phyloP scores from a whole-genome alignment of 1,140 invertebrate genomes.

The Chrysopa pallens region DNA sequence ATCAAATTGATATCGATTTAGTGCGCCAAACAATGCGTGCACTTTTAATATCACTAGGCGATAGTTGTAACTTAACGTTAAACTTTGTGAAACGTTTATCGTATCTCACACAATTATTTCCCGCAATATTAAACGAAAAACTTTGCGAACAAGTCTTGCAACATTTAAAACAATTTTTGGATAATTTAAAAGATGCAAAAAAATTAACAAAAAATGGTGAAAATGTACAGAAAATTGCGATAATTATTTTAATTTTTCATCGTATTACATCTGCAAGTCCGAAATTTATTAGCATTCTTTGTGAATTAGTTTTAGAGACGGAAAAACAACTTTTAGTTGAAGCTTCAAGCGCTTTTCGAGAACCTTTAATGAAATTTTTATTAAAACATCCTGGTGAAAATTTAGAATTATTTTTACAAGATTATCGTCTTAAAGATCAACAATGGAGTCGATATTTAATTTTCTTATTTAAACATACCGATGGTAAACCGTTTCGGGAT shows the following conservation, averaged over 20 bases:
- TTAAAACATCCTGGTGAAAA: constrained; percentile 76
- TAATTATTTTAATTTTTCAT: constrained; percentile 80
- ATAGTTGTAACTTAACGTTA: constrained; percentile 70
- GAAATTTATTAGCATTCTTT: constrained; percentile 71
- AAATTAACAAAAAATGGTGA: constrained; percentile 55
- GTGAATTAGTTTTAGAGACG: constrained; percentile 66
- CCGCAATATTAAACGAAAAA: constrained; percentile 89
- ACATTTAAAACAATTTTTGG: constrained; percentile 71
- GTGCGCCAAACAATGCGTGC: constrained; percentile 57
- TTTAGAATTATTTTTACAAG: constrained; percentile 55
- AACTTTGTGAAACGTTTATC: constrained; percentile 75
- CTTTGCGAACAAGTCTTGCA: constrained; percentile 80
- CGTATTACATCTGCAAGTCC: constrained; percentile 67
- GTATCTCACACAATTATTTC: constrained; percentile 86
- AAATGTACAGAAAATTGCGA: constrained; percentile 71
- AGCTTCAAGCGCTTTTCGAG: constrained; percentile 76
- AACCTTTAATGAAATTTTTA: constrained; percentile 76
- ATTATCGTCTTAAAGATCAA: constrained; percentile 62
- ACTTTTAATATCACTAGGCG: constrained; percentile 58
- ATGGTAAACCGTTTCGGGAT: constrained; percentile 66
- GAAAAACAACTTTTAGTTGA: constrained; percentile 77
- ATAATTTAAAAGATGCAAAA: constrained; percentile 50
- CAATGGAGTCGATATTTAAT: constrained; percentile 77
- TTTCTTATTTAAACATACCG: constrained; percentile 60
- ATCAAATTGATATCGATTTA: constrained; percentile 64